Conservation (phyloP, 2,113 vertebrate species). For the Nerophis ophidion region DNA sequence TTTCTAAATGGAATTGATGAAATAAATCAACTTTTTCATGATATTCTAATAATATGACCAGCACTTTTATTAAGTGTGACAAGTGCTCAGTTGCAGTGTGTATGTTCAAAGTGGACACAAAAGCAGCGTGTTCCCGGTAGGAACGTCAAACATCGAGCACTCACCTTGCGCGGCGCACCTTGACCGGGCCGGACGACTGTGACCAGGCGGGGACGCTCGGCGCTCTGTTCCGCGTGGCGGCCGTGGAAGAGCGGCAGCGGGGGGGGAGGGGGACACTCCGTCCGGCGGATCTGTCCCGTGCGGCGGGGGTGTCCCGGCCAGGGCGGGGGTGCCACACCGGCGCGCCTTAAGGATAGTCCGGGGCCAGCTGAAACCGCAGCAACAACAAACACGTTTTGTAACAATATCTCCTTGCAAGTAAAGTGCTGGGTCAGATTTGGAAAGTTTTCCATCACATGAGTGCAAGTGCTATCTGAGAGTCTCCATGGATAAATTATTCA, state of each 20-base stretch:
- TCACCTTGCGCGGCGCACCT: conserved; percentile 78
- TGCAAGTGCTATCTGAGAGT: conserved; percentile 66
- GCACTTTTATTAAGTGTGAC: too few relatives aligned
- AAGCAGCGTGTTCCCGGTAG: neutral
- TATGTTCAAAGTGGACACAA: neutral
- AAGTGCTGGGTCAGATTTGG: conserved; percentile 69
- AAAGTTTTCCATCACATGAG: conserved; percentile 61
- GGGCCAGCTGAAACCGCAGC: conserved; percentile 33
- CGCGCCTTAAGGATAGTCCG: conserved; percentile 22
- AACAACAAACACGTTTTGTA: neutral
- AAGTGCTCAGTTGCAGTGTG: too few relatives aligned
- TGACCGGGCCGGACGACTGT: conserved; percentile 81
- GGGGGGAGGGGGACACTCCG: conserved; percentile 13
- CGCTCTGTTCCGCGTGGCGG: conserved; percentile 77
- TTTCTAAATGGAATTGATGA: too few relatives aligned
- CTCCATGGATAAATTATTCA: conserved; percentile 63
- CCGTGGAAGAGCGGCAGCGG: conserved; percentile 67
- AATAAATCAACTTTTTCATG: too few relatives aligned
- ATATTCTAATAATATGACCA: too few relatives aligned
- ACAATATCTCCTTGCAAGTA: conserved; percentile 25
- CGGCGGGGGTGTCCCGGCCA: conserved; percentile 41
- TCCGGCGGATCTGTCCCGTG: conserved; percentile 15
- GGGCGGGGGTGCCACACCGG: conserved; percentile 26
- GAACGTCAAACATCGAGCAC: neutral
- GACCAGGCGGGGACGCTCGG: conserved; percentile 81